phyloP scores from a whole-genome alignment of 2,113 vertebrate genomes.

The Rhipidura dahli region DNA sequence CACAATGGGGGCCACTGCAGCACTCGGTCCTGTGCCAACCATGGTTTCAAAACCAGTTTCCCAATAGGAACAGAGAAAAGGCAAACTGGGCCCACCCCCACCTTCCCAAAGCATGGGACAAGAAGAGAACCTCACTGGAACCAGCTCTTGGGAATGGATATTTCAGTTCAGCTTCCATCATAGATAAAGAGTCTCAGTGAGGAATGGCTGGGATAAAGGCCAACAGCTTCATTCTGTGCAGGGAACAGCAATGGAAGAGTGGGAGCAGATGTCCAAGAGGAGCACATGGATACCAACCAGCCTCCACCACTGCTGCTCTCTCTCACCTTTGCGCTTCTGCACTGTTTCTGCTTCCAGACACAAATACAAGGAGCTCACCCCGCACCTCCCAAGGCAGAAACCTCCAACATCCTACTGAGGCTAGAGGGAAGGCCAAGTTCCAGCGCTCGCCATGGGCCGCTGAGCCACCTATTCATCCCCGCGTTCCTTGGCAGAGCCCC shows the following conservation, averaged over 20 bases:
- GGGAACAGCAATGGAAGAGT: fast-evolving
- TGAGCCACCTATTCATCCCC: slow-evolving; percentile 42
- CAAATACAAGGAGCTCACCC: background rate
- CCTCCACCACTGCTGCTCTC: background rate
- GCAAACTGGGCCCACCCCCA: background rate
- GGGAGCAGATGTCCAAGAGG: background rate
- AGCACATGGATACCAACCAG: background rate
- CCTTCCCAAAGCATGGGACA: background rate
- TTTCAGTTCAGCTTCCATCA: background rate
- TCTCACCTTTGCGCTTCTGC: background rate
- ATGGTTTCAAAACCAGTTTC: background rate
- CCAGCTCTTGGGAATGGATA: background rate
- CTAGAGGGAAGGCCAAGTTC: background rate
- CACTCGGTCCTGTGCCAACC: fast-evolving
- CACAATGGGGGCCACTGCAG: fast-evolving
- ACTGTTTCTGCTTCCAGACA: background rate
- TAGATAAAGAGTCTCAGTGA: background rate
- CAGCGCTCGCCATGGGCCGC: background rate
- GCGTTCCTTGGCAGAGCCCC: background rate
- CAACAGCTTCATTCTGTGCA: background rate
- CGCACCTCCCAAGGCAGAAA: background rate
- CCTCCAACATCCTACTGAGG: background rate
- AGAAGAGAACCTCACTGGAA: background rate
- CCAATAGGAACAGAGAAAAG: background rate
- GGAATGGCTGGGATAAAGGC: background rate